These are phyloP conservation scores for Lepidocyrtoides sp. DNA, from an alignment of 2,888 invertebrate species.

Conservation along the genomic window DNA sequence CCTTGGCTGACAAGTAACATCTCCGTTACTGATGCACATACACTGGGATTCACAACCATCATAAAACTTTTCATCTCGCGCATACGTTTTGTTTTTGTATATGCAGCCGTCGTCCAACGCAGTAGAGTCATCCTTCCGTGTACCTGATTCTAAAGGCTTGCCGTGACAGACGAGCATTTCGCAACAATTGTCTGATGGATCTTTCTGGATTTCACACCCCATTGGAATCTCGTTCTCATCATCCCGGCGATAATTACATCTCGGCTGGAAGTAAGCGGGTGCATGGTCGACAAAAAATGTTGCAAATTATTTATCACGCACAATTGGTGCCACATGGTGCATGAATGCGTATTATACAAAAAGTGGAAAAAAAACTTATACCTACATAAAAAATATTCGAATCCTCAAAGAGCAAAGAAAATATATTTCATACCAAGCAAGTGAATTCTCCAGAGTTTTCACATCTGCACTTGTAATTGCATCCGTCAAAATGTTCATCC, in stretches of 20 bases:
- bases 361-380: not conserved
- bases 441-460: conserved; percentile 86
- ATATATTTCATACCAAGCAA: conserved; percentile 85
- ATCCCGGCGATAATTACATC: conserved; percentile 84
- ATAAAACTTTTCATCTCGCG: conserved; percentile 91
- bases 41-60: conserved; percentile 94
- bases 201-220: conserved; percentile 84
- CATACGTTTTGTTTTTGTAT: conserved; percentile 91
- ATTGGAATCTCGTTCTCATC: conserved; percentile 84
- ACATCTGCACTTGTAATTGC: conserved; percentile 86
- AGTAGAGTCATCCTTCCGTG: conserved; percentile 85
- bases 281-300: not conserved
- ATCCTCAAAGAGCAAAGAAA: not conserved
- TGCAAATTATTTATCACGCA: not conserved
- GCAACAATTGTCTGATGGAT: conserved; percentile 85
- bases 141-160: conserved; percentile 74
- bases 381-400: not conserved
- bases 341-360: not conserved
- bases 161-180: conserved; percentile 84
- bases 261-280: conserved; percentile 79
- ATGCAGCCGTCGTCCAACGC: conserved; percentile 89
- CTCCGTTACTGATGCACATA: conserved; percentile 91
- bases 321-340: not conserved
- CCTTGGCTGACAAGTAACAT: conserved; percentile 92
- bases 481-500: conserved; percentile 86